These are phyloP conservation scores for Cyrtorhinus lividipennis DNA, from an alignment of 1,140 invertebrate species.

Conservation along the genomic window DNA sequence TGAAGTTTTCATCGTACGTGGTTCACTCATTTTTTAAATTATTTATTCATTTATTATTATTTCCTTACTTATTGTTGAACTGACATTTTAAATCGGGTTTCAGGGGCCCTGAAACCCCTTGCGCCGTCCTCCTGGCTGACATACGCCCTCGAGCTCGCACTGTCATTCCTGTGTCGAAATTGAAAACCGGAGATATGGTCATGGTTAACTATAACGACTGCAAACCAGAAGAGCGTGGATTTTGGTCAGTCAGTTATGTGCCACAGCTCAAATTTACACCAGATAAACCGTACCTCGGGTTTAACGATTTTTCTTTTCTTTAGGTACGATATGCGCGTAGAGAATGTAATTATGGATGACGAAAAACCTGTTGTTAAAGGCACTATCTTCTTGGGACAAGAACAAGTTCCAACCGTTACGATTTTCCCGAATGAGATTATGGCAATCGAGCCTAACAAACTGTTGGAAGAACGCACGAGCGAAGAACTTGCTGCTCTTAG, in stretches of 20 bases:
- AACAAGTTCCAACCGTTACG: constrained; percentile 31
- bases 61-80: too few relatives aligned
- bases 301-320: too few relatives aligned
- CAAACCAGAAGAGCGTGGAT: constrained; percentile 46
- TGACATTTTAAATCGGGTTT: too few relatives aligned
- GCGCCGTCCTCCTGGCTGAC: constrained; percentile 26
- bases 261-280: too few relatives aligned
- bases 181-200: constrained; percentile 45
- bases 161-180: constrained; percentile 37
- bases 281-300: too few relatives aligned
- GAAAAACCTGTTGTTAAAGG: constrained; percentile 27
- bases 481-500: constrained; percentile 25
- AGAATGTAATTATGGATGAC: constrained; percentile 27
- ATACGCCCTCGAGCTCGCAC: constrained; percentile 51
- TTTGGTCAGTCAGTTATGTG: constrained; percentile 50
- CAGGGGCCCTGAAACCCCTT: too few relatives aligned
- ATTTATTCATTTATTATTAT: too few relatives aligned
- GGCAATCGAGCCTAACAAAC: constrained; percentile 35
- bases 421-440: constrained; percentile 37
- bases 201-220: constrained; percentile 68
- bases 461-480: constrained; percentile 28
- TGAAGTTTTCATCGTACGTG: too few relatives aligned
- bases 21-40: too few relatives aligned
- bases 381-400: constrained; percentile 29
- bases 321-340: constrained; percentile 43